Conservation (phyloP, 2,888 invertebrate species). For the Scrobipalpa atriplicella region DNA sequence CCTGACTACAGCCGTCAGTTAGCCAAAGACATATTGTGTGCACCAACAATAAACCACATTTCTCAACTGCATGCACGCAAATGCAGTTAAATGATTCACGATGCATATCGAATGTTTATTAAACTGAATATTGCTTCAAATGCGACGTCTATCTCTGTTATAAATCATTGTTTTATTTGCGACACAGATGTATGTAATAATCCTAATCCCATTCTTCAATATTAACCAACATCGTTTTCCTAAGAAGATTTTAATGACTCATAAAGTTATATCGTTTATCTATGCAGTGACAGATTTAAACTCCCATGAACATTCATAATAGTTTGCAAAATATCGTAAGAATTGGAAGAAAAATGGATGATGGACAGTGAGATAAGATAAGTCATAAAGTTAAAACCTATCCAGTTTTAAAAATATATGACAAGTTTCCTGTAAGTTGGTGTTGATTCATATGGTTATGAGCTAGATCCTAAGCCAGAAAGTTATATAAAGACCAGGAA, state of each 20-base stretch:
- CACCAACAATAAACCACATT: constrained; percentile 51
- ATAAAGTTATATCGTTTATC: not conserved
- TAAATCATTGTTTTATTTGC: constrained; percentile 10
- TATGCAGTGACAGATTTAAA: not conserved
- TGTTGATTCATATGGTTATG: not conserved
- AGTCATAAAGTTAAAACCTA: not conserved
- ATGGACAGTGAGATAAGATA: too few relatives aligned
- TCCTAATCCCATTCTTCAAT: not conserved
- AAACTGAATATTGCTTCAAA: constrained; percentile 13
- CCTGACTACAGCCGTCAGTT: constrained; percentile 1
- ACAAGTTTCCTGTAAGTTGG: not conserved
- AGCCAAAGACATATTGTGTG: constrained; percentile 44
- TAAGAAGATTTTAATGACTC: not conserved
- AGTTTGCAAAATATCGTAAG: too few relatives aligned
- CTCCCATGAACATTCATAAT: not conserved
- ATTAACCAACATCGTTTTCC: not conserved
- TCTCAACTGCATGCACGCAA: constrained; percentile 48
- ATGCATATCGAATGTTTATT: constrained; percentile 40
- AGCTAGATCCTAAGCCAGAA: not conserved
- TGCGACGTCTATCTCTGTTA: constrained; percentile 12
- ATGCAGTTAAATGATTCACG: constrained; percentile 39
- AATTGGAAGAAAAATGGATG: too few relatives aligned
- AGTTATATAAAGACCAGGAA: constrained; percentile 18
- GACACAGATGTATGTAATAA: not conserved
- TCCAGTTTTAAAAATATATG: not conserved